Evolutionary conservation across 2,797 vertebrate species (phyloP).

Genomic region (Eremophila alpestris): DNA sequence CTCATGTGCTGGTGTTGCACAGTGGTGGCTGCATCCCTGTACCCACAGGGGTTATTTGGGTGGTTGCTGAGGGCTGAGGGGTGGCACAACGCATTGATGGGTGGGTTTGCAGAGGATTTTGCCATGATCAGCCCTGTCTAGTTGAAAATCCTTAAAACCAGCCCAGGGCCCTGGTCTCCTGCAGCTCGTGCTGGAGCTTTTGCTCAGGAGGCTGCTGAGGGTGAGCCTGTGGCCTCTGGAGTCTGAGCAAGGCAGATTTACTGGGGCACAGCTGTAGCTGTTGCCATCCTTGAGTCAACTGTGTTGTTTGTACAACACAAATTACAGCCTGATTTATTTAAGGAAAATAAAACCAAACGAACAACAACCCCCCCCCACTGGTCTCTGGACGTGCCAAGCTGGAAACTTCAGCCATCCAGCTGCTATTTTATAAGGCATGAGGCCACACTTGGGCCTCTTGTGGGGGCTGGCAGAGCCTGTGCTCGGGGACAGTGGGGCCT

Average conservation of each 20-base stretch:
- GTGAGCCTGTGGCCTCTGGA: background rate
- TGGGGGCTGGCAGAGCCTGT: background rate
- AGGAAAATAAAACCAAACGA: constrained; percentile 1
- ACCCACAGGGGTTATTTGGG: background rate
- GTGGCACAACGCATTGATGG: background rate
- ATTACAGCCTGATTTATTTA: constrained; percentile 57
- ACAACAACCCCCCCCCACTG: background rate
- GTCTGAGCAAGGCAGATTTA: background rate
- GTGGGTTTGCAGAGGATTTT: background rate
- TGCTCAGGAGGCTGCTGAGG: background rate
- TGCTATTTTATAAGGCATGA: background rate
- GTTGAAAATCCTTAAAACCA: background rate
- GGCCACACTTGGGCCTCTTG: background rate
- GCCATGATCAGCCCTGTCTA: rapidly evolving
- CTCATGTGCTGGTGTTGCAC: rapidly evolving
- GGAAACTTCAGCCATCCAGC: constrained; percentile 8
- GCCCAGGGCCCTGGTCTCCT: background rate
- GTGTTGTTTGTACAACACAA: constrained; percentile 47
- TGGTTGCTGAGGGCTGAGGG: rapidly evolving
- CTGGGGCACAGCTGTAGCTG: background rate
- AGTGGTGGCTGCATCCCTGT: rapidly evolving
- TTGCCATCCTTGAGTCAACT: constrained; percentile 36
- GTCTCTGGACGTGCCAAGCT: constrained; percentile 14
- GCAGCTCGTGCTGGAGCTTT: background rate
- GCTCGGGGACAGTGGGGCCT: rapidly evolving